phyloP scores from a whole-genome alignment of 37 sponge, comb jelly and placozoan genomes.

The Agelas oroides region DNA sequence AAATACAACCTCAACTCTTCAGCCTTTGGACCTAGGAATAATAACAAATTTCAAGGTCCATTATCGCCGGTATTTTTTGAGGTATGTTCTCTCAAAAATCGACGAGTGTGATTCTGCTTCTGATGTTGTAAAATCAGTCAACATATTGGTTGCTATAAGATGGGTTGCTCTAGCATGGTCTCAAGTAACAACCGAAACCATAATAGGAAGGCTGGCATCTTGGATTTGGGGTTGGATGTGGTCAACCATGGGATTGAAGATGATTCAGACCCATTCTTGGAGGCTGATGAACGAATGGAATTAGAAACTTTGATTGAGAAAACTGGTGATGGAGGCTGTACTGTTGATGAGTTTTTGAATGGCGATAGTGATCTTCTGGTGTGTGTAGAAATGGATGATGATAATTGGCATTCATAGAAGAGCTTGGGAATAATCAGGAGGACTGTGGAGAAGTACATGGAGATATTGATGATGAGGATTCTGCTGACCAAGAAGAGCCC shows the following conservation, averaged over 20 bases:
- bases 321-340: background rate
- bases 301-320: background rate
- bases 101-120: slow-evolving; percentile 18
- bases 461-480: too few relatives aligned
- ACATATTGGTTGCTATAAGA: slow-evolving; percentile 63
- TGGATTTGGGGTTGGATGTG: background rate
- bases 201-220: slow-evolving; percentile 16
- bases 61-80: too few relatives aligned
- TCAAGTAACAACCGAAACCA: slow-evolving; percentile 47
- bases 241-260: background rate
- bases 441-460: too few relatives aligned
- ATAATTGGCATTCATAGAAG: too few relatives aligned
- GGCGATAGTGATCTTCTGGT: too few relatives aligned
- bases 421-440: too few relatives aligned
- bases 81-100: too few relatives aligned
- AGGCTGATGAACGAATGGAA: background rate
- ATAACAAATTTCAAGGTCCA: too few relatives aligned
- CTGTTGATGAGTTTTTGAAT: background rate
- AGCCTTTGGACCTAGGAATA: too few relatives aligned
- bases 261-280: background rate
- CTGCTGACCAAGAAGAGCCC: too few relatives aligned
- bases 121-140: slow-evolving; percentile 64
- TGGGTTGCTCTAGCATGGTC: slow-evolving; percentile 75
- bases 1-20: too few relatives aligned
- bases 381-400: too few relatives aligned